Base-by-base conservation (phyloP, 2,888 invertebrate genomes). In the Melolontha melolontha region DNA sequence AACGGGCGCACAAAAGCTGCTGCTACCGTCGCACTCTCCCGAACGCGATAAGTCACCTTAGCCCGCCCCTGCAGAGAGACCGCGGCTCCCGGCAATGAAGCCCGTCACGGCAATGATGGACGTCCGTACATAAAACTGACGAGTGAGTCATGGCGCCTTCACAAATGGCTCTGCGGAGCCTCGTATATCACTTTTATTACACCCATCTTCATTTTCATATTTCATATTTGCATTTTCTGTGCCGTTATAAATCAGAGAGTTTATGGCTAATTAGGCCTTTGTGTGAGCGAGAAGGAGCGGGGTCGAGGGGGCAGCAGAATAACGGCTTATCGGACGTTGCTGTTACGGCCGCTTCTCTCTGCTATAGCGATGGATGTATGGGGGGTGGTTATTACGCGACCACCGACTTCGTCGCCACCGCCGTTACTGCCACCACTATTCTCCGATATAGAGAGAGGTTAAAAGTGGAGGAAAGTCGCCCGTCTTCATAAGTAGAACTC, bases 121-220 rank as follows among this genome's bases (percentile, higher is more conserved):
- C 90, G 89, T 89, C 88, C 85, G 85, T 82, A 87, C 86, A 89
- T 89, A 90, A 89, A 89, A 86, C 89, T 90, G 90, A 90, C 90
- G 90, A 90, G 89, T 87, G 88, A 87, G 84, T 84, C 84, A 86
- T 84, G 86, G 86, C 87, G 87, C 87, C 87, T 87, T 86, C 86
- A 86, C 88, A 87, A 90, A 90, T 89, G 90, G 90, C 90, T 87
- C 90, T 88, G 88, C 87, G 87, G 90, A 89, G 90, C 88, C 88
- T 87, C 87, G 87, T 90, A 90, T 89, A 90, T 90, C 90, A 90
- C 88, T 90, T 90, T 90, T 90, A 90, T 90, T 90, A 90, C 89
- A 88, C 89, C 84, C 85, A 85, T 85, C 85, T 85, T 85, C 85
- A 86, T 86, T 85, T 86, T 86, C 86, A 86, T 86, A 86, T 86